Evolutionary conservation across 2,797 vertebrate species (phyloP), one percentile per base, ranked within the genome.

Genomic region (Momotus momota): DNA sequence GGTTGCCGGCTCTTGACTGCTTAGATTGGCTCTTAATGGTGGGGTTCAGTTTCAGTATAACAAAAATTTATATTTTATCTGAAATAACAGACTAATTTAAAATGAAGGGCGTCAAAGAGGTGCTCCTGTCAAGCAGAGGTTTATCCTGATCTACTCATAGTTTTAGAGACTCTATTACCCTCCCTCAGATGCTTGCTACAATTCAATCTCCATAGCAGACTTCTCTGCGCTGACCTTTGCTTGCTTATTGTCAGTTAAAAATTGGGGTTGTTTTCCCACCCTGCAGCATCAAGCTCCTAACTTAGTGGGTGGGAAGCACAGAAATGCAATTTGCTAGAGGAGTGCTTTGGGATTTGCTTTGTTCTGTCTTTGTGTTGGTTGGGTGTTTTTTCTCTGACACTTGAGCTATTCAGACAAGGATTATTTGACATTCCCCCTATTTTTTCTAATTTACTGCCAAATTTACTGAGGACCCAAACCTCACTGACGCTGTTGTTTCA

Each of bases 231-330:
- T 70, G 57, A 41, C 49, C 52, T 74, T 38, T 38, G 14, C 10
- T 38, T 80, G 54, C 33, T 75, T 49, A 15, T 13, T 62, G 9
- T 31, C 40, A 67, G 52, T 29, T 65, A 78, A 62, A 74, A 43
- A 14, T 11, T 26, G 31, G 27, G 3, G 11, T 0, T 2, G 14
- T 75, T 29, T 52, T 21, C 3, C 33, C 14, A 17, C 22, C 10
- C 29, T 57, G 20, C 60, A 81, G 69, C 51, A 60, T 65, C 51
- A n/a, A 73, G 41, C 57, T 45, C 8, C 18, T 54, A 31, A 15
- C 10, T 49, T 9, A 22, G 49, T 58, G 22, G 18, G 58, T 57
- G 48, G 48, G 52, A 70, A 66, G 33, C 46, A 46, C 3, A 33
- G 55, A 29, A 73, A 57, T 18, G 10, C 57, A 31, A 43, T 41